Evolutionary conservation across 2,888 invertebrate species (phyloP), one percentile per base, ranked within the genome.

Genomic region (Aproaerema taeniolella): DNA sequence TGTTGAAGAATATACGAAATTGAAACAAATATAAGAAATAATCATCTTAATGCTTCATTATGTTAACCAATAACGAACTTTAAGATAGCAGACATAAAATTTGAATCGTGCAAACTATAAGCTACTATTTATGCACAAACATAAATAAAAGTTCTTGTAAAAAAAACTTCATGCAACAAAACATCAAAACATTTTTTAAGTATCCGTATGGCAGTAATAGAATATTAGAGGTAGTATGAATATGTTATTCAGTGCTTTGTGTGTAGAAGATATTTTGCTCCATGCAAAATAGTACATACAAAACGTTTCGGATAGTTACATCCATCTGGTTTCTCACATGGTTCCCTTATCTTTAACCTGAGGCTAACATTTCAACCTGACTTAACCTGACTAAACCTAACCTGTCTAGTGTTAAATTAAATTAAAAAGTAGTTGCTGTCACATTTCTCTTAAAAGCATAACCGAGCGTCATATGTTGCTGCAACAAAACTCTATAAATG

Each of bases 271-370:
- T 70, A 78, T 82, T 83, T 85, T 86, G 91, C 92, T 88, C 90
- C 92, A 93, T 93, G 93, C 93, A 92, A 93, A 93, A 92, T 92
- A 91, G 91, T 89, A 89, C 89, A 90, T 89, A 89, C 88, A 89
- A 89, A 90, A 86, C 83, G 62, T 74, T 68, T 71, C 67, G 81
- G 81, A 83, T 79, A 70, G 58, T 47, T 46, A 50, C 58, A 82
- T 80, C 85, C 79, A 63, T 71, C 65, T 67, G 75, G 81, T 85
- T 85, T 91, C 90, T 91, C 91, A 92, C 91, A 91, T 92, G 92
- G 92, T 92, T 90, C 90, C 91, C 90, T 88, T 83, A 66, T 66
- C 34, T 26, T 35, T 26, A 15, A 58, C 45, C 57, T 59, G 58
- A 52, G 48, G 50, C 49, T 53, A 52, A 39, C 37, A 7, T 20